Conservation (phyloP, 2,797 vertebrate species). For the Epinephelus awoara region DNA sequence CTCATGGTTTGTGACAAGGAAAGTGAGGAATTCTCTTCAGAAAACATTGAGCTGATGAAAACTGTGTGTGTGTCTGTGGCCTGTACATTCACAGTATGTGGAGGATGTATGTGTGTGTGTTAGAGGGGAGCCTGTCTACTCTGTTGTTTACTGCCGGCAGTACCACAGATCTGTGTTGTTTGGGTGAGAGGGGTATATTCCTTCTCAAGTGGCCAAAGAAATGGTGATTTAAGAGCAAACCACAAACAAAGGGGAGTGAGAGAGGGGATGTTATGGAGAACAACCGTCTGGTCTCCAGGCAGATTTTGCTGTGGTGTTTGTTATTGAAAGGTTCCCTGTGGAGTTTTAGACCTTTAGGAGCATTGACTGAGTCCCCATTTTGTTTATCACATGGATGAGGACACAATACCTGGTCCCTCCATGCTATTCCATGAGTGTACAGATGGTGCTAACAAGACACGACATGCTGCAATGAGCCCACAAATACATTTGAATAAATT, state of each 20-base stretch:
- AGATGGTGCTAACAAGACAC: neutral
- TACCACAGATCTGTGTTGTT: constrained; percentile 38
- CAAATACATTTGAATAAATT: too few species aligned
- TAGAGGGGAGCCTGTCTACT: constrained; percentile 22
- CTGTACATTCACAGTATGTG: constrained; percentile 12
- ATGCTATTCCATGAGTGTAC: neutral
- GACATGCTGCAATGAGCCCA: too few species aligned
- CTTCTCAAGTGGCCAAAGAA: constrained; percentile 11
- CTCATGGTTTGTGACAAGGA: constrained; percentile 69
- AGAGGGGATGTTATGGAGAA: neutral
- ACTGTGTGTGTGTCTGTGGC: constrained; percentile 24
- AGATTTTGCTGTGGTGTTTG: neutral
- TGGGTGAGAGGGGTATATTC: constrained; percentile 31
- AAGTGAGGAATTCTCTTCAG: constrained; percentile 60
- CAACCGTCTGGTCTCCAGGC: neutral
- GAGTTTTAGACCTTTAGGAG: neutral
- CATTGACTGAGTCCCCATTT: too few species aligned
- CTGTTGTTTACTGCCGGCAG: constrained; percentile 46
- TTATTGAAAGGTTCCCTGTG: neutral
- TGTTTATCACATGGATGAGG: neutral
- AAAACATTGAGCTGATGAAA: constrained; percentile 44
- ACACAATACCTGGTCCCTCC: neutral
- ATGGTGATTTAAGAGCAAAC: constrained; percentile 23
- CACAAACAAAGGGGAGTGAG: constrained; percentile 4
- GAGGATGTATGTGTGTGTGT: constrained; percentile 18